Conservation (phyloP, 1,140 invertebrate species). For the Aphaenogaster rudis region DNA sequence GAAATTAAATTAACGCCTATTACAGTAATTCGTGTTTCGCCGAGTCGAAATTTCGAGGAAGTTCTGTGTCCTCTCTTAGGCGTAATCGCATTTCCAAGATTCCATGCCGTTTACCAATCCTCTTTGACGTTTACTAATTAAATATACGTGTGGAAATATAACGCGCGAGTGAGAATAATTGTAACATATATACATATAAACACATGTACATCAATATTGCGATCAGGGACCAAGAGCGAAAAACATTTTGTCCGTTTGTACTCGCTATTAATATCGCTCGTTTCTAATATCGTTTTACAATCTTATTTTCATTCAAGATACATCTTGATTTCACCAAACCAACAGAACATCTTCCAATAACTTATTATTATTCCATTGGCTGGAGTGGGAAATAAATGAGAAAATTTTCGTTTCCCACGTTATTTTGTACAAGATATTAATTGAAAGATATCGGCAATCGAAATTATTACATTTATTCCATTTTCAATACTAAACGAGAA, state of each 20-base stretch:
- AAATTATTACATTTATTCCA: background rate
- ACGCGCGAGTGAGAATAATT: conserved; percentile 80
- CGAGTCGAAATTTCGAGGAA: conserved; percentile 37
- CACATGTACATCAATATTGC: conserved; percentile 84
- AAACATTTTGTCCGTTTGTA: background rate
- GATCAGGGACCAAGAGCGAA: conserved; percentile 47
- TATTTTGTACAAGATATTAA: background rate
- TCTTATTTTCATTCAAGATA: background rate
- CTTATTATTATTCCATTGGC: background rate
- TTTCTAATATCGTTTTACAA: background rate
- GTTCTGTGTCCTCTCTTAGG: conserved; percentile 49
- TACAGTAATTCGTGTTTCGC: conserved; percentile 44
- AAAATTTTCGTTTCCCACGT: background rate
- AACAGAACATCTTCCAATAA: conserved; percentile 17
- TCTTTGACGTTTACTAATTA: conserved; percentile 72
- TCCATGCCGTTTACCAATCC: conserved; percentile 34
- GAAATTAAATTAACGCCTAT: conserved; percentile 78
- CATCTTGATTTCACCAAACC: background rate
- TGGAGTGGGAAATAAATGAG: background rate
- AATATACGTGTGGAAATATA: conserved; percentile 78
- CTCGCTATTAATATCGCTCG: background rate
- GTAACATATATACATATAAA: conserved; percentile 86
- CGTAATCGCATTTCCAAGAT: conserved; percentile 46
- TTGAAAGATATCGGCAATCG: background rate
- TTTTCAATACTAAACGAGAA: conserved; percentile 14